Percentiles rank a stretch among this genome's conserved stretches.
phyloP scores from a whole-genome alignment of 2,113 vertebrate genomes.

The Hippocampus abdominalis region DNA sequence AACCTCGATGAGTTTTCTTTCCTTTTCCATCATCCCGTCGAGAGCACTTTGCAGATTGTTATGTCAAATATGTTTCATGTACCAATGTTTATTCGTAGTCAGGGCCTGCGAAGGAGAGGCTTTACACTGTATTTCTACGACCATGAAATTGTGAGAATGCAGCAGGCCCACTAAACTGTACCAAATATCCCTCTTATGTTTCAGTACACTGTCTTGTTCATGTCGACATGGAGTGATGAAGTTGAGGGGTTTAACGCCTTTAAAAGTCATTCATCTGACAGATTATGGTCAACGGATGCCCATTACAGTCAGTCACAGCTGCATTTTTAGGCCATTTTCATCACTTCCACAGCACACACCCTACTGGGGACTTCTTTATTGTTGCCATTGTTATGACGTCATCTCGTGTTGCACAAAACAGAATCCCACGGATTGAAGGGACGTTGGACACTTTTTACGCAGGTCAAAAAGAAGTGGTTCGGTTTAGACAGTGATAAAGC shows the following conservation, averaged over 20 bases:
- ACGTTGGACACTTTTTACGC: not conserved
- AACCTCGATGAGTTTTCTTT: constrained; percentile 32
- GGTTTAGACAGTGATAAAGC: not conserved
- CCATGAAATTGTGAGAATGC: constrained; percentile 18
- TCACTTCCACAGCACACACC: constrained; percentile 47
- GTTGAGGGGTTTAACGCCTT: constrained; percentile 42
- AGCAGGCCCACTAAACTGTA: constrained; percentile 29
- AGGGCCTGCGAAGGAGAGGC: constrained; percentile 2
- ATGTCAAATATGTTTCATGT: constrained; percentile 1
- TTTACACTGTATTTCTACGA: constrained; percentile 29
- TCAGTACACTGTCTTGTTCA: constrained; percentile 56
- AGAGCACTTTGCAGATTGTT: not conserved
- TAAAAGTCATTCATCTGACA: constrained; percentile 61
- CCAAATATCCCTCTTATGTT: constrained; percentile 40
- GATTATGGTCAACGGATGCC: constrained; percentile 64
- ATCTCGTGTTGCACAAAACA: constrained; percentile 14
- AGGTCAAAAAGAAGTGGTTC: constrained; percentile 4
- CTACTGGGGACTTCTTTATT: constrained; percentile 22
- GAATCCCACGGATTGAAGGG: constrained; percentile 16
- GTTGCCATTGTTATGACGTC: constrained; percentile 19
- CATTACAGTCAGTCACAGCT: constrained; percentile 63
- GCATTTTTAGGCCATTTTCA: constrained; percentile 60
- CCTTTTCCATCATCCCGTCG: constrained; percentile 12
- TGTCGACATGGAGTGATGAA: constrained; percentile 40
- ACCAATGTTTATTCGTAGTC: not conserved